Base-by-base conservation (phyloP, 2,113 vertebrate species). In the Struthidea cinerea region DNA sequence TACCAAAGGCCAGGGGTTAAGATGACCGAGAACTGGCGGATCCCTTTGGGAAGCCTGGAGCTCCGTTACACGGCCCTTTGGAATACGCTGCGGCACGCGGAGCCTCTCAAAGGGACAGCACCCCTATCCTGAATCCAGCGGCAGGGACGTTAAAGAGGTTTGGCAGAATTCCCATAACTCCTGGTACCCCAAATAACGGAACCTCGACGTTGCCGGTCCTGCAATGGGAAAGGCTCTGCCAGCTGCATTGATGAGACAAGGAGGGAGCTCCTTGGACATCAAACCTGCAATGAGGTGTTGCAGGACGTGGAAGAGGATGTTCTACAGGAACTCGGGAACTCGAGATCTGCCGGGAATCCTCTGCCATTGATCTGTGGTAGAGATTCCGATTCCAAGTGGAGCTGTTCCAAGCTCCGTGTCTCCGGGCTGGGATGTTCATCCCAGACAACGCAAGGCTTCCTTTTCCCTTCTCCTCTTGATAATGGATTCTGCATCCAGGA, bases 181-280 rank as follows among this genome's bases (percentile, higher is more conserved):
- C 41, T 11, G 1, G 6, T 6, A 33, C 4, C 71, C 39, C 69
- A 13, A 13, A 1, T 0, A 22, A 18, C 35, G 50, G 0, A 30
- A 35, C 35, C 7, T 3, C 4, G 42, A 18, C 67, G 1, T 18
- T 41, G 33, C 42, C 2, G 20, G 15, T 7, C 24, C 83, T 61
- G 44, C 59, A 37, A 1, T 0, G 23, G 26, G 28, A 17, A 53
- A 59, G 56, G 28, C 39, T 46, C 52, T 75, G 37, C 19, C 17
- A 53, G 65, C 53, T 63, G 15, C 3, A 41, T 18, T 8, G 46
- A 5, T 7, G 73, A 0, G 4, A 16, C 2, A 59, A 49, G 26
- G 41, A 61, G 22, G 27, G 44, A 73, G 28, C 16, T 30, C 75
- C 17, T 8, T 1, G 12, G 4, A 49, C 59, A 10, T 19, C 79